Conservation (phyloP, 2,113 vertebrate genomes). For the Coturnix japonica region DNA sequence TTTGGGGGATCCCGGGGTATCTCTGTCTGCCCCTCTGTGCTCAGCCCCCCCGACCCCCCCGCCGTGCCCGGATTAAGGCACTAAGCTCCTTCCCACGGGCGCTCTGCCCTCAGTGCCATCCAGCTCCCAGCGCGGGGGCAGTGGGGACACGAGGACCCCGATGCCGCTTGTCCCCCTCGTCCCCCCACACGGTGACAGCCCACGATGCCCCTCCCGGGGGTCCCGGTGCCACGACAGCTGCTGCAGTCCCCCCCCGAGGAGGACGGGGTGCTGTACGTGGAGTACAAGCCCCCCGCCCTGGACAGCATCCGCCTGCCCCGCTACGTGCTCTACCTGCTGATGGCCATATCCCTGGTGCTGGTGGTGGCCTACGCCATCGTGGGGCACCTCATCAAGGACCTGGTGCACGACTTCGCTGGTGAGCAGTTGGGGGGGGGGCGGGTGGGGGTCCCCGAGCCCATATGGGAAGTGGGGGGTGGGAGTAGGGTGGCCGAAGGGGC, state of each 20-base stretch:
- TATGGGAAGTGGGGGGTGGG: neutral
- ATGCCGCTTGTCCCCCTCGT: neutral
- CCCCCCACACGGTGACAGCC: neutral
- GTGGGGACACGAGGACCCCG: neutral
- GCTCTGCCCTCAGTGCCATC: neutral
- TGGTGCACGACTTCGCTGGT: conserved; percentile 89
- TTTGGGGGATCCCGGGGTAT: neutral
- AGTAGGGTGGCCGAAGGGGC: neutral
- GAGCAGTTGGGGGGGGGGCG: conserved; percentile 3
- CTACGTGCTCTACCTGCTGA: conserved; percentile 84
- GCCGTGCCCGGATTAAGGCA: neutral
- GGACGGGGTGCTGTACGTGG: conserved; percentile 74
- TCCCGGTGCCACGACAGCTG: conserved; percentile 16
- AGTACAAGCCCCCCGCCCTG: conserved; percentile 86
- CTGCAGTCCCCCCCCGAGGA: conserved; percentile 61
- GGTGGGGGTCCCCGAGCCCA: too few species aligned
- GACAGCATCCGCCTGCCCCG: conserved; percentile 86
- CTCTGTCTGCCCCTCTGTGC: neutral
- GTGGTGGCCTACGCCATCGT: conserved; percentile 90
- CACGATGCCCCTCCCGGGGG: neutral
- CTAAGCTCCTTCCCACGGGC: conserved; percentile 2
- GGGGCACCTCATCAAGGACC: conserved; percentile 93
- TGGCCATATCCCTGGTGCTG: conserved; percentile 81
- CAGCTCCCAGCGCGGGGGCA: neutral
- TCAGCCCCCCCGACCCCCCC: neutral